A percentile compares a stretch with the other conserved stretches of the same genome.
Evolutionary conservation across 2,113 vertebrate species (phyloP).

Genomic region (Cryptomyrus ogoouensis): DNA sequence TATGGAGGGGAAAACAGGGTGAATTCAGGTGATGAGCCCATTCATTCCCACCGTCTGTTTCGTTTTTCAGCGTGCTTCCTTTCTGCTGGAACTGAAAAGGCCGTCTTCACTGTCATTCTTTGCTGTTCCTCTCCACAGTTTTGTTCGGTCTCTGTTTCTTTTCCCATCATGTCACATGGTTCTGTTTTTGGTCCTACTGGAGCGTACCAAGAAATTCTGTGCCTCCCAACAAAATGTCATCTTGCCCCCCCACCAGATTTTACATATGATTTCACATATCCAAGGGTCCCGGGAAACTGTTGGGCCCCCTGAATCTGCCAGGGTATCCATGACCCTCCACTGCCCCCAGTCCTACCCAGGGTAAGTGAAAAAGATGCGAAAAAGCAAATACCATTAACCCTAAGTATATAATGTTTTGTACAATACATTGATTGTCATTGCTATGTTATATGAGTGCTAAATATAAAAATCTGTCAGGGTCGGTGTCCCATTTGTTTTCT

Average conservation of each 20-base stretch:
- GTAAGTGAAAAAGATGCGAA: not conserved
- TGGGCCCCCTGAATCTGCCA: not conserved
- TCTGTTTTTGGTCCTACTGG: not conserved
- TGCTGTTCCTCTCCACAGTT: not conserved
- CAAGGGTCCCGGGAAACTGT: not conserved
- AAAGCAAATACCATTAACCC: not conserved
- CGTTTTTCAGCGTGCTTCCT: not conserved
- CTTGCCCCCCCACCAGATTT: too few species aligned
- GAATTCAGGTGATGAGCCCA: not conserved
- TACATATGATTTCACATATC: not conserved
- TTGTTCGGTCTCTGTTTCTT: not conserved
- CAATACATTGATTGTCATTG: not conserved
- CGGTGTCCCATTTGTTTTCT: too few species aligned
- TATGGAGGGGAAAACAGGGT: not conserved
- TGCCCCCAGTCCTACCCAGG: not conserved
- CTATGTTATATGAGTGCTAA: not conserved
- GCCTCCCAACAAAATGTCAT: too few species aligned
- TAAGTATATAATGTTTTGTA: not conserved
- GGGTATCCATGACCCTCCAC: not conserved
- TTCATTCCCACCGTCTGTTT: not conserved
- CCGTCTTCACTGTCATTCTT: not conserved
- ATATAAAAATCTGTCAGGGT: not conserved
- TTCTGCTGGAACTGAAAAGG: not conserved
- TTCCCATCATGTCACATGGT: not conserved
- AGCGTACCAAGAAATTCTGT: not conserved